phyloP scores from a whole-genome alignment of 2,113 vertebrate genomes.

The Gymnocephalus cernua region DNA sequence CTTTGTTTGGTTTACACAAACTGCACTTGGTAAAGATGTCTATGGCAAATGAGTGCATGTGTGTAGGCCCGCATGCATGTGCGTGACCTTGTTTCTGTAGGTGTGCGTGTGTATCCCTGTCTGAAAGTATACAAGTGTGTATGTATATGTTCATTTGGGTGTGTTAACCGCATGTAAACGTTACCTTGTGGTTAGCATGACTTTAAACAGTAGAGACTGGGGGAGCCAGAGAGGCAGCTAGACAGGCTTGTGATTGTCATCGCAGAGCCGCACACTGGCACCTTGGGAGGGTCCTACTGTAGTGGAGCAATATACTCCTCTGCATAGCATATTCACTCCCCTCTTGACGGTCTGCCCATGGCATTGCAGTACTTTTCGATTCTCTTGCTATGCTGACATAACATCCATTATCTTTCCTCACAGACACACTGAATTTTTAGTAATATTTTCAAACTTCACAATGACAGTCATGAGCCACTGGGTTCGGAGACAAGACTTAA shows the following conservation, averaged over 20 bases:
- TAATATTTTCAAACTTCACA: neutral
- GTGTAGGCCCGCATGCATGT: slow-evolving; percentile 39
- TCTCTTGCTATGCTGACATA: slow-evolving; percentile 23
- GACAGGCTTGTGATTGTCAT: slow-evolving; percentile 83
- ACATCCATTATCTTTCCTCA: neutral
- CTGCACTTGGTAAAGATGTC: slow-evolving; percentile 69
- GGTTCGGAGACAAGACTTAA: neutral
- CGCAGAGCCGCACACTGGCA: slow-evolving; percentile 54
- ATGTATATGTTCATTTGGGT: slow-evolving; percentile 61
- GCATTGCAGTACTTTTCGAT: slow-evolving; percentile 25
- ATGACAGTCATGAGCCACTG: neutral
- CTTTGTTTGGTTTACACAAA: slow-evolving; percentile 79
- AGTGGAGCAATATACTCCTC: slow-evolving; percentile 53
- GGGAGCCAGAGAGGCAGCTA: slow-evolving; percentile 59
- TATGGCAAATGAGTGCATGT: slow-evolving; percentile 55
- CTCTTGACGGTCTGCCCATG: slow-evolving; percentile 25
- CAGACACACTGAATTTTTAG: neutral
- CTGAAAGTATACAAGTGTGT: slow-evolving; percentile 43
- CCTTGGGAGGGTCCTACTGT: slow-evolving; percentile 64
- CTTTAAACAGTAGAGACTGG: slow-evolving; percentile 77
- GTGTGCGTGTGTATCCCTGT: slow-evolving; percentile 45
- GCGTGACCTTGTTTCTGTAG: slow-evolving; percentile 47
- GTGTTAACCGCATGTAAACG: slow-evolving; percentile 72
- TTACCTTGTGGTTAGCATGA: slow-evolving; percentile 79
- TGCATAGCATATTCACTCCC: slow-evolving; percentile 27